Base-by-base conservation (phyloP, 2,888 invertebrate species). In the Troides helena region DNA sequence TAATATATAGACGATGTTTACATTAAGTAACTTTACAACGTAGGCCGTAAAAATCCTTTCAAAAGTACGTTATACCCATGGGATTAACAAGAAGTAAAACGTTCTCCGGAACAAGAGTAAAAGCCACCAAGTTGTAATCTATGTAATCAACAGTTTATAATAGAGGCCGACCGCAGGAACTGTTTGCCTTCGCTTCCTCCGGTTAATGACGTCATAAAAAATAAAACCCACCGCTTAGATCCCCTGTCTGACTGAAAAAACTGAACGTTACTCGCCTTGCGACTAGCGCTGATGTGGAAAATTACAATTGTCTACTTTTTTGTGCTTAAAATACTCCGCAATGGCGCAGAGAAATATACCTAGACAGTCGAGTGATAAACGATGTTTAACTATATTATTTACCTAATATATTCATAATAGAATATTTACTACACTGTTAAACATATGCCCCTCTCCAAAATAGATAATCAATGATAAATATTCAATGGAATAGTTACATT, bases 171-270 rank as follows among this genome's bases (percentile, higher is more conserved):
- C 89, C 89, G 85, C 90, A 89, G 83, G 82, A 83, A 85, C 81
- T 83, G 81, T 84, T 86, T 85, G 80, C 83, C 81, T 82, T 78
- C 77, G 80, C 85, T 89, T 91, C 90, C 90, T 89, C 78, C 73
- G 84, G 82, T 86, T 91, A 90, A 90, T 90, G 88, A 90, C 82
- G 84, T 87, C 89, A 86, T 88, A 88, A 89, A 90, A 89, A 88
- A 81, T 82, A 81, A 81, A 82, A 80, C 77, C 81, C 79, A 79
- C 79, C 82, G 82, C 73, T 77, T 74, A 85, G 80, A 81, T 78
- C 83, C 81, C 80, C 73, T 78, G 73, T 76, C 77, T 78, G 76
- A 79, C 80, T 82, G 82, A 86, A 86, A 50, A 85, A 85, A 86
- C 81, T 80, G 79, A 78, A 78, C 77, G 77, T 77, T 81, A 86